These are phyloP conservation scores for Mastomys coucha DNA, from an alignment of 2,113 vertebrate species.

Conservation along the genomic window DNA sequence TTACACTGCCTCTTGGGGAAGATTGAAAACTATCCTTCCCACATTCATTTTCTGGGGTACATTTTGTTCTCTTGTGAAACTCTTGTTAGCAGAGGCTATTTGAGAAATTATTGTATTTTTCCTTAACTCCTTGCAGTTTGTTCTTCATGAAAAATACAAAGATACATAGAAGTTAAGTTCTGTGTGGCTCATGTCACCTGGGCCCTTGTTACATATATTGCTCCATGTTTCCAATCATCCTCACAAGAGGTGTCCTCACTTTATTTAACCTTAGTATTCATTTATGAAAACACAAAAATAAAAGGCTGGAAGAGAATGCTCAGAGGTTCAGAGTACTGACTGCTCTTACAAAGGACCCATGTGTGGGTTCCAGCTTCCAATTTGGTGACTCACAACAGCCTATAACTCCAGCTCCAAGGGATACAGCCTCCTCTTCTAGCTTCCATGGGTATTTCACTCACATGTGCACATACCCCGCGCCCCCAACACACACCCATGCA, in stretches of 20 bases:
- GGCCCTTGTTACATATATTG: background rate
- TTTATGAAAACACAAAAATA: slow-evolving; percentile 3
- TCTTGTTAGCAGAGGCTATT: background rate
- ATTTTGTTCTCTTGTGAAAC: background rate
- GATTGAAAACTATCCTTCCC: background rate
- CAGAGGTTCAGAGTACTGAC: background rate
- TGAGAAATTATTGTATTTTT: background rate
- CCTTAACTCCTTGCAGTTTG: background rate
- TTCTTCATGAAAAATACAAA: background rate
- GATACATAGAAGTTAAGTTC: background rate
- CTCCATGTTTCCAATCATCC: background rate
- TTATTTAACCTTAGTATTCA: background rate
- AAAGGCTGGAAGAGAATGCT: too few species aligned
- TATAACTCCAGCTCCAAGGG: background rate
- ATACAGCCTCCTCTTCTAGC: background rate
- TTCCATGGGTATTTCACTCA: too few species aligned
- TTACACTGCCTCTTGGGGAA: background rate
- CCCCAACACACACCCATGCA: background rate
- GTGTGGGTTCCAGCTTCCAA: background rate
- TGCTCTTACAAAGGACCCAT: background rate
- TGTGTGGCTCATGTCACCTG: background rate
- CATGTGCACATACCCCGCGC: too few species aligned
- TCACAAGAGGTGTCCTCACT: background rate
- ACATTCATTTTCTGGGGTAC: background rate
- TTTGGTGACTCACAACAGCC: too few species aligned